Base-by-base conservation (phyloP, 2,888 invertebrate genomes). In the Archips xylosteana region DNA sequence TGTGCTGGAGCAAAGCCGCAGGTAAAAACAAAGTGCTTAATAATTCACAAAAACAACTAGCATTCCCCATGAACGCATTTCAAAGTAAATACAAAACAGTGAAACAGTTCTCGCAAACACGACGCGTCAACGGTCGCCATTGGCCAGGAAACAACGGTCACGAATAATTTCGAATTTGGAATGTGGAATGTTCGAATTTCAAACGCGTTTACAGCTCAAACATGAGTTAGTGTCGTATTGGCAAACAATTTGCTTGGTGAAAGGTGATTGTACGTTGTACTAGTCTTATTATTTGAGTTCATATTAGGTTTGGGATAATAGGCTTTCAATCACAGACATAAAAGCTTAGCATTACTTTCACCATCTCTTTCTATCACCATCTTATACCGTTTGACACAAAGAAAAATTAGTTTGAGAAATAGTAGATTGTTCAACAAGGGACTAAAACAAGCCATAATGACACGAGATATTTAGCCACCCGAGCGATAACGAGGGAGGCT, bases 171-270 rank as follows among this genome's bases (percentile, higher is more conserved):
- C 23, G 78, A 77, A 70, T 78, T 80, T 77, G 76, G 70, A 76
- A 78, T 75, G 75, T 76, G 62, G 68, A 73, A 76, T 75, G 71
- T 71, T 71, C 70, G 72, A 69, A 75, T 75, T 54, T 71, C 72
- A 51, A 68, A 75, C 69, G 66, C 73, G 62, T 70, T 70, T 70
- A 49, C 73, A 68, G 51, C 60, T 70, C 69, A 70, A 70, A 74
- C 64, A 69, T 63, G 74, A 73, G 72, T 70, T 70, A 59, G 62
- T 71, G 59, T 49, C 42, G 67, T 12, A 49, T 59, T 51, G 63
- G 72, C 77, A 76, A 82, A 80, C 81, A 82, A 64, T 73, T 80
- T 82, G 81, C 82, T 32, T 12, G 49, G 57, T 54, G 57, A 32
- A 57, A 9, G 6, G 23, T 57, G 57, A 2, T 54, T 9, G 54